A percentile compares a stretch with the other conserved stretches of the same genome.
Conservation (phyloP, 2,797 vertebrate species). For the Coluber constrictor region DNA sequence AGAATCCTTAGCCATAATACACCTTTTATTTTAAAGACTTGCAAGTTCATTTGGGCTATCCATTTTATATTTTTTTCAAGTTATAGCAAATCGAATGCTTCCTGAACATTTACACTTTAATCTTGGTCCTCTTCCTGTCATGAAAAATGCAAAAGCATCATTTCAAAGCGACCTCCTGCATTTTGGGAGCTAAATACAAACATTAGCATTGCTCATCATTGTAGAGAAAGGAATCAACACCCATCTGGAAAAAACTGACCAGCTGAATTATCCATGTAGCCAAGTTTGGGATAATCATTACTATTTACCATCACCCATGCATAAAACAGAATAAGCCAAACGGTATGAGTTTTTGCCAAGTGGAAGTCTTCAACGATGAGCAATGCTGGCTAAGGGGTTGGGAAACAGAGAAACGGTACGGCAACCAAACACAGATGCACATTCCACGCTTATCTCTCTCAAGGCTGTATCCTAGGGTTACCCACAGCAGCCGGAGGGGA, state of each 20-base stretch:
- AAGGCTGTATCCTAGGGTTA: too few species aligned
- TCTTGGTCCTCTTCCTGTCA: background rate
- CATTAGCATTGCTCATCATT: background rate
- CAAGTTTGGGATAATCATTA: slow-evolving; percentile 4
- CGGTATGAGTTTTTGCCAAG: background rate
- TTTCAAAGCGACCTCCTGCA: background rate
- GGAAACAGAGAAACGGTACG: too few species aligned
- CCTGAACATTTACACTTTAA: background rate
- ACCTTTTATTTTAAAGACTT: background rate
- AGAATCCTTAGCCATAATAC: background rate
- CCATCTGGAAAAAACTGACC: background rate
- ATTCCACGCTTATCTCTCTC: too few species aligned
- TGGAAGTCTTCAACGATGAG: background rate
- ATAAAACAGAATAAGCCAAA: slow-evolving; percentile 1
- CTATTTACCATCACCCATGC: background rate
- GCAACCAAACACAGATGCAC: too few species aligned
- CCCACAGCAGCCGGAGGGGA: too few species aligned
- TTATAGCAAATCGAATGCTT: background rate
- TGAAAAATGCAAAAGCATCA: background rate
- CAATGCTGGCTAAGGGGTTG: too few species aligned
- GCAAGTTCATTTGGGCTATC: background rate
- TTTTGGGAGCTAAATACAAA: background rate
- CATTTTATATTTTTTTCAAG: background rate
- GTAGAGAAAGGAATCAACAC: background rate
- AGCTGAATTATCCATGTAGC: background rate